A percentile compares a stretch with the other conserved stretches of the same genome.
These are phyloP conservation scores for Falco biarmicus DNA, from an alignment of 2,797 vertebrate genomes.

Conservation along the genomic window DNA sequence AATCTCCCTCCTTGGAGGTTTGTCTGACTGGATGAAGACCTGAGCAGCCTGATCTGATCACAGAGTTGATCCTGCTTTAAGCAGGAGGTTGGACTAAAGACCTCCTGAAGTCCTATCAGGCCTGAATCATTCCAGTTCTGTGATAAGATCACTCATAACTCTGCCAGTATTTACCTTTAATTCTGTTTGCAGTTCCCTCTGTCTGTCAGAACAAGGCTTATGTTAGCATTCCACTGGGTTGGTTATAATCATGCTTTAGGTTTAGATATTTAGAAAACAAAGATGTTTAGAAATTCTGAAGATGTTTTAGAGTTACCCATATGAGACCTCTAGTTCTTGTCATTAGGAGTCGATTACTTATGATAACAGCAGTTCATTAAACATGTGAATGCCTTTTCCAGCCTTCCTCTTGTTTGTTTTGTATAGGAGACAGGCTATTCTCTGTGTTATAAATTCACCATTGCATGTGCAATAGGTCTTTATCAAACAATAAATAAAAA, in stretches of 20 bases:
- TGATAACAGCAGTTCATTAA: not conserved
- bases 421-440: not conserved
- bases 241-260: not conserved
- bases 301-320: not conserved
- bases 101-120: not conserved
- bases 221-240: not conserved
- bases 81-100: not conserved
- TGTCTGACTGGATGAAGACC: not conserved
- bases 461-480: not conserved
- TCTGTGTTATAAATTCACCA: not conserved
- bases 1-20: not conserved
- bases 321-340: not conserved
- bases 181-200: not conserved
- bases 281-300: not conserved
- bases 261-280: not conserved
- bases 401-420: not conserved
- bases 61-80: not conserved
- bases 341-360: not conserved
- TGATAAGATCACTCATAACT: not conserved
- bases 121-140: not conserved
- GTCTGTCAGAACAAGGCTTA: not conserved
- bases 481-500: not conserved
- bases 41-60: not conserved
- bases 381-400: not conserved
- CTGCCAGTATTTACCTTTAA: not conserved